phyloP scores from a whole-genome alignment of 2,888 invertebrate species.

The Leptinotarsa juncta region DNA sequence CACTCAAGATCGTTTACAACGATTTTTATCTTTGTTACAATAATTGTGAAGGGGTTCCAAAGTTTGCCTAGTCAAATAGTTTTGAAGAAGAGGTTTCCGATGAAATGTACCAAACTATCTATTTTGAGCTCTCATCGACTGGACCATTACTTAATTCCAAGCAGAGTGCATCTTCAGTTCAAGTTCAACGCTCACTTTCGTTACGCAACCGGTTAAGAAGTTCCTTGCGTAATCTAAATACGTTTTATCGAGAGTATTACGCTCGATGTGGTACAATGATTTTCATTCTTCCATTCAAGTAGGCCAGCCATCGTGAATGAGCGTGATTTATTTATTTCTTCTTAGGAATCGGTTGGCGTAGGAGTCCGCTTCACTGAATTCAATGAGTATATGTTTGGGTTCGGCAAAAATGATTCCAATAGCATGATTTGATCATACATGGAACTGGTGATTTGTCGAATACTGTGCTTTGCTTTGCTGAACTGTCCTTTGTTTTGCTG shows the following conservation, averaged over 20 bases:
- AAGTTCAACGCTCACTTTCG: conserved; percentile 45
- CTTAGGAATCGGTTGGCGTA: not conserved
- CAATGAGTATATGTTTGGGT: too few relatives aligned
- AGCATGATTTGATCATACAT: too few relatives aligned
- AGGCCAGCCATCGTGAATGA: conserved; percentile 24
- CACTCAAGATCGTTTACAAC: too few relatives aligned
- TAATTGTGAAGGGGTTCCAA: too few relatives aligned
- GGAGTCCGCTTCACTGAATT: not conserved
- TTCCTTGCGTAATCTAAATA: conserved; percentile 16
- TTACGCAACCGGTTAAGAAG: conserved; percentile 34
- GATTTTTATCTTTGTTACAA: too few relatives aligned
- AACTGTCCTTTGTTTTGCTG: too few relatives aligned
- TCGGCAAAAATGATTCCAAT: not conserved
- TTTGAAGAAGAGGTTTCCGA: too few relatives aligned
- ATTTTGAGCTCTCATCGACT: too few relatives aligned
- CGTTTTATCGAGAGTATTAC: conserved; percentile 33
- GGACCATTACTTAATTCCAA: conserved; percentile 32
- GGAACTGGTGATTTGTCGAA: too few relatives aligned
- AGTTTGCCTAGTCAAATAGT: too few relatives aligned
- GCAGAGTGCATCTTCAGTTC: conserved; percentile 41
- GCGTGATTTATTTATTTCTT: conserved; percentile 7
- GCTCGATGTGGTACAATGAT: conserved; percentile 4
- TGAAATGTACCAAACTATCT: too few relatives aligned
- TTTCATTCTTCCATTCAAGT: conserved; percentile 29
- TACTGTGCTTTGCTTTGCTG: too few relatives aligned